Base-by-base conservation (phyloP, 2,797 vertebrate genomes). In the Menidia menidia region DNA sequence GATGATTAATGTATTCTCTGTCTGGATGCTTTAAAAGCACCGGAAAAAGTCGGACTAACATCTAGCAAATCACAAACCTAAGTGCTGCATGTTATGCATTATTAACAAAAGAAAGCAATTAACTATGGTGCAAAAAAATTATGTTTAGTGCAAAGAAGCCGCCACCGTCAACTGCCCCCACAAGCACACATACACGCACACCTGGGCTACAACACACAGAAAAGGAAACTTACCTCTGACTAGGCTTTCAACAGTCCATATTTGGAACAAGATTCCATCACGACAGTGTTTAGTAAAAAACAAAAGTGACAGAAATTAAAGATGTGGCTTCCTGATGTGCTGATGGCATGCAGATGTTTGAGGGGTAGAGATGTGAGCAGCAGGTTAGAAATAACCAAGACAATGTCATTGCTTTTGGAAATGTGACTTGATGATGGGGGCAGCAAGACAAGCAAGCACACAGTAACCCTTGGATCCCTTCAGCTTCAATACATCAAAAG, bases 191-290 rank as follows among this genome's bases (percentile, higher is more conserved):
- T n/a, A 64, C 47, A 78, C 63, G 74, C 59, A 73, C 55, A 79
- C 6, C 79, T 60, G 68, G n/a, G 76, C 80, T 74, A 69, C 57
- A 77, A 84, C 77, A 71, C 44, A 77, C 78, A 85, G 12, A 54
- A 69, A 89, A 86, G 63, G n/a, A 77, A 68, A 89, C 93, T 95
- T 94, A 95, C 94, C 93, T 94, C 88, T 74, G 61, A 92, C 87
- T 92, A 91, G 83, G 80, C 84, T 90, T 81, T 84, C 39, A 52
- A 81, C 81, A 85, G 88, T 83, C 89, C 89, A 83, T 79, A 82
- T 84, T 87, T 79, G 74, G 89, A 89, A 81, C 89, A 83, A 82
- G 77, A 77, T 71, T 87, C 92, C 90, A 78, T 88, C 77, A 64
- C 75, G 84, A 88, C 61, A 87, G 92, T 89, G 83, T 90, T 92